These are phyloP conservation scores for Drosophila pegasa DNA, from an alignment of 2,888 invertebrate species.

Conservation along the genomic window DNA sequence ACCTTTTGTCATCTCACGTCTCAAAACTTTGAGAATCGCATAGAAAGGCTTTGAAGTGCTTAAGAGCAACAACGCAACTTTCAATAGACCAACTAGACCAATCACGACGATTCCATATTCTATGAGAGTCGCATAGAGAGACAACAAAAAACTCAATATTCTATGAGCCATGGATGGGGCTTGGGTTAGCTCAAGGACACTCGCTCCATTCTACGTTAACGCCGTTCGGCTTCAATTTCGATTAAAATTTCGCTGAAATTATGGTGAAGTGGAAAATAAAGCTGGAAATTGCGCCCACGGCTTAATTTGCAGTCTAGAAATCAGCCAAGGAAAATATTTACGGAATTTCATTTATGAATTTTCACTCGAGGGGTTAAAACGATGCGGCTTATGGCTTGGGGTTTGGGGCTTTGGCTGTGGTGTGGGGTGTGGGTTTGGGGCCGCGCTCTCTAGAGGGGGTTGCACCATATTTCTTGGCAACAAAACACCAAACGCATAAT, in stretches of 20 bases:
- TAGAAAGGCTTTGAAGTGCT: neutral
- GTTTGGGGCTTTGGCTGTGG: neutral
- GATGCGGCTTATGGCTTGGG: conserved; percentile 17
- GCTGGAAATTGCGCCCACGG: conserved; percentile 23
- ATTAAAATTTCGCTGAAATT: conserved; percentile 22
- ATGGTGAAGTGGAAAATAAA: neutral
- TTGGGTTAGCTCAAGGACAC: neutral
- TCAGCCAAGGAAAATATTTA: conserved; percentile 69
- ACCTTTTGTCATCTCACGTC: neutral
- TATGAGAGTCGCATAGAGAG: conserved; percentile 4
- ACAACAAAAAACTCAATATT: neutral
- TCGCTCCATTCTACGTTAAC: neutral
- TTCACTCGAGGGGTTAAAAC: conserved; percentile 53
- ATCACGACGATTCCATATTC: too few relatives aligned
- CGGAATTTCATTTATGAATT: conserved; percentile 78
- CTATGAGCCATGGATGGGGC: too few relatives aligned
- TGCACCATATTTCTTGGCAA: conserved; percentile 11
- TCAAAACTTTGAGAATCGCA: neutral
- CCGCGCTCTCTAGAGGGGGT: neutral
- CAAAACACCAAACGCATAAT: conserved; percentile 59
- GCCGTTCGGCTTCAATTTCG: conserved; percentile 6
- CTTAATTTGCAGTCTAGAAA: conserved; percentile 54
- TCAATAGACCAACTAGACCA: neutral
- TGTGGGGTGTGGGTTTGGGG: neutral
- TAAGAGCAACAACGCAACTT: neutral